Evolutionary conservation across 1,140 invertebrate species (phyloP).

Genomic region (Lasioglossum baleicum): DNA sequence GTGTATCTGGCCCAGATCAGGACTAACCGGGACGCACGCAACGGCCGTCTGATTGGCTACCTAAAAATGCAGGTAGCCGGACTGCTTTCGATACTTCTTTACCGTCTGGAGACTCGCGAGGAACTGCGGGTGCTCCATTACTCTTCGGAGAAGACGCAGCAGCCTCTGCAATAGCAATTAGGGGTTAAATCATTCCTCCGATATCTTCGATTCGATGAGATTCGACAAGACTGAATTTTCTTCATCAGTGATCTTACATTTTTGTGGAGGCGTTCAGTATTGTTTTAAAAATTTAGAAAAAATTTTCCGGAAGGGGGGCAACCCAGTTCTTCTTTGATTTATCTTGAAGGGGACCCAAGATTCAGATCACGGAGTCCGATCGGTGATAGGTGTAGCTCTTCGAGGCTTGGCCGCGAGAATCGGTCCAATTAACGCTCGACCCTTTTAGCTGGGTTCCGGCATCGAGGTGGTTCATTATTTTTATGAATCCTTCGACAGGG

Average conservation of each 20-base stretch:
- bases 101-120: neutral
- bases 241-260: too few species aligned
- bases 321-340: too few species aligned
- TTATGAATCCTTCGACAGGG: constrained; percentile 27
- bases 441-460: constrained; percentile 14
- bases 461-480: constrained; percentile 28
- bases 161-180: too few species aligned
- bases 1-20: constrained; percentile 76
- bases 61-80: constrained; percentile 5
- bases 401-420: neutral
- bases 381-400: neutral
- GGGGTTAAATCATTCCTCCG: too few species aligned
- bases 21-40: constrained; percentile 71
- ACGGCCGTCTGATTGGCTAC: constrained; percentile 43
- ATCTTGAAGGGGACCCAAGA: neutral
- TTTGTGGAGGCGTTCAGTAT: too few species aligned
- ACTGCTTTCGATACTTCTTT: neutral
- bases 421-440: constrained; percentile 30
- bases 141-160: too few species aligned
- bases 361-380: neutral
- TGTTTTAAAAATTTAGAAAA: too few species aligned
- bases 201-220: too few species aligned
- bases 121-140: too few species aligned
- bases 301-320: too few species aligned
- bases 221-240: too few species aligned